phyloP scores from a whole-genome alignment of 2,888 invertebrate genomes.

The Drosophila silvestris region DNA sequence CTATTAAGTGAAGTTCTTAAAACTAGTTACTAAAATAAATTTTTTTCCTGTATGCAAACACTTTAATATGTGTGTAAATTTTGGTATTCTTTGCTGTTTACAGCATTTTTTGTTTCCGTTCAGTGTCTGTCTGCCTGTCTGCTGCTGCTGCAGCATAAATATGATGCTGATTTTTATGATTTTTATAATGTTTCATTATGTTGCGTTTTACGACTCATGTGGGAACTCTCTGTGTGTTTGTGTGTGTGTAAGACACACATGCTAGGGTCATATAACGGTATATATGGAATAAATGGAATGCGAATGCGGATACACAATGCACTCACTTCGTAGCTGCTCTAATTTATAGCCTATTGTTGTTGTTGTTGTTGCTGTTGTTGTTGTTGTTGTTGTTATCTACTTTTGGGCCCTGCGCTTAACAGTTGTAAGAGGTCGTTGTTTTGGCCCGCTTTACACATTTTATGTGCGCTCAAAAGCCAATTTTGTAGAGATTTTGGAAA shows the following conservation, averaged over 20 bases:
- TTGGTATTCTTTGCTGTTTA: conserved; percentile 31
- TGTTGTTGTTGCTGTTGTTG: conserved; percentile 28
- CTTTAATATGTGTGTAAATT: not conserved
- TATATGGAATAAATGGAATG: conserved; percentile 18
- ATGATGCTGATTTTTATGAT: conserved; percentile 81
- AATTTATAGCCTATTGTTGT: conserved; percentile 66
- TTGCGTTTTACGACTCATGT: conserved; percentile 76
- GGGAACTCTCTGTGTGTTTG: conserved; percentile 40
- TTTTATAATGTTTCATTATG: conserved; percentile 81
- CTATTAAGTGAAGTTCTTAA: not conserved
- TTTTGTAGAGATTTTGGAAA: conserved; percentile 75
- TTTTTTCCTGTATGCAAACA: not conserved
- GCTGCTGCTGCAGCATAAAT: conserved; percentile 67
- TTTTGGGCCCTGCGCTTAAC: conserved; percentile 62
- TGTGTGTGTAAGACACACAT: conserved; percentile 32
- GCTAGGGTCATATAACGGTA: conserved; percentile 37
- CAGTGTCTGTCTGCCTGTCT: conserved; percentile 29
- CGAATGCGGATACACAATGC: conserved; percentile 55
- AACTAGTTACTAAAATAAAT: not conserved
- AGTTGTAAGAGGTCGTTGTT: conserved; percentile 63
- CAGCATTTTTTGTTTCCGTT: conserved; percentile 27
- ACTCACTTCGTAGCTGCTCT: conserved; percentile 72
- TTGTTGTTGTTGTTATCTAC: conserved; percentile 46
- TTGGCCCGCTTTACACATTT: conserved; percentile 69
- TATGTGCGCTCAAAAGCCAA: conserved; percentile 80